These are phyloP conservation scores for Antheraea pernyi DNA, from an alignment of 1,140 invertebrate species.

Conservation along the genomic window DNA sequence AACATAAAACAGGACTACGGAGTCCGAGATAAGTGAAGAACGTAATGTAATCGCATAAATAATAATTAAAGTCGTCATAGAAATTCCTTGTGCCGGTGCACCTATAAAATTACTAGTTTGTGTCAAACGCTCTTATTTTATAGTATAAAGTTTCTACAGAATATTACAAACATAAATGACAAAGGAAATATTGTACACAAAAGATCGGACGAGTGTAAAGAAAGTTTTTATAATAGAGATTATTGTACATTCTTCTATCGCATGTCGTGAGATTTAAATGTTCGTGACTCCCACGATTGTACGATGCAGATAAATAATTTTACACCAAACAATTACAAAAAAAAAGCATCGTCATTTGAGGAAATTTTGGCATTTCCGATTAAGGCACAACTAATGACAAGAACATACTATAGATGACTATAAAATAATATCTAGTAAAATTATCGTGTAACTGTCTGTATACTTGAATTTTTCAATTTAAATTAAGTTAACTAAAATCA, in stretches of 20 bases:
- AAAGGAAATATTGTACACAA: neutral
- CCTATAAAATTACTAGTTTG: slow-evolving; percentile 25
- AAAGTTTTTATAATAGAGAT: slow-evolving; percentile 1
- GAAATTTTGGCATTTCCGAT: neutral
- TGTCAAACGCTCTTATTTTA: neutral
- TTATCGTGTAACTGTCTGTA: no score
- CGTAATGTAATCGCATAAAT: slow-evolving; percentile 36
- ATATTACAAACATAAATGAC: neutral
- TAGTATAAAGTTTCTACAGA: neutral
- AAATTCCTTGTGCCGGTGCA: slow-evolving; percentile 28
- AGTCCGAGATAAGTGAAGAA: slow-evolving; percentile 29
- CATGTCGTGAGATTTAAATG: slow-evolving; percentile 2
- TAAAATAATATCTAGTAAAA: no score
- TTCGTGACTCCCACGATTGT: neutral
- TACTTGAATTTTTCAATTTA: no score
- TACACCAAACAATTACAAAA: neutral
- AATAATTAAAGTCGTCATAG: slow-evolving; percentile 35
- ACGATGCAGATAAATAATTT: slow-evolving; percentile 1
- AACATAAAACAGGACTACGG: slow-evolving; percentile 21
- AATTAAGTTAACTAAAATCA: no score
- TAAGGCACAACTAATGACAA: neutral
- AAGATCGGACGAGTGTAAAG: neutral
- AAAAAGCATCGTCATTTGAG: neutral
- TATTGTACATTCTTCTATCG: neutral
- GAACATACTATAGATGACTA: neutral